These are phyloP conservation scores for Dicaeum eximium DNA, from an alignment of 2,113 vertebrate genomes.

Conservation along the genomic window DNA sequence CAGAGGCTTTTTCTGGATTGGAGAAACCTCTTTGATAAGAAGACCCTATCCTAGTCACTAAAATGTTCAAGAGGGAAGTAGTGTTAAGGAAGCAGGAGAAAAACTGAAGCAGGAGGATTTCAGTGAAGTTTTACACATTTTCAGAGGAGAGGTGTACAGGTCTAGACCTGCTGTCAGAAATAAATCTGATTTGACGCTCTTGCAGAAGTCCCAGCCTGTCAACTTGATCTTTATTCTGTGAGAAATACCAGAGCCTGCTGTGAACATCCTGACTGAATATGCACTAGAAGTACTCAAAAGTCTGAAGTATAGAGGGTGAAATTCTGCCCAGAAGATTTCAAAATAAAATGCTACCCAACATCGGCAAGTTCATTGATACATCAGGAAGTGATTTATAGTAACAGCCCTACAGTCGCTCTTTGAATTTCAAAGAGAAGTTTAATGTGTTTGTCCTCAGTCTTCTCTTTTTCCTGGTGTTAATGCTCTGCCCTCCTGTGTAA, in stretches of 20 bases:
- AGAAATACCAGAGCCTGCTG: slow-evolving; percentile 5
- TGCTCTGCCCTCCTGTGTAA: not conserved
- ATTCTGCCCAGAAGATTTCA: not conserved
- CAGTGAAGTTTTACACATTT: not conserved
- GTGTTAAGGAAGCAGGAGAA: not conserved
- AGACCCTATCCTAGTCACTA: not conserved
- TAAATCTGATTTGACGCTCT: not conserved
- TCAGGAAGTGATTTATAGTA: not conserved
- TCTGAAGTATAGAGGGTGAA: not conserved
- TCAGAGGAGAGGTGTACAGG: not conserved
- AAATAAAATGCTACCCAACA: not conserved
- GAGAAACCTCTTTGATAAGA: not conserved
- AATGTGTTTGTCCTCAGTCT: not conserved
- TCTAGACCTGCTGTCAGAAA: not conserved
- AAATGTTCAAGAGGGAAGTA: not conserved
- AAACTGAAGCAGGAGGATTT: not conserved
- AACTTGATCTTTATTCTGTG: slow-evolving; percentile 10
- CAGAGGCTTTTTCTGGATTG: not conserved
- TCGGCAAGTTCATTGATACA: not conserved
- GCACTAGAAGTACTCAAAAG: not conserved
- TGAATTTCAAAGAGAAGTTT: not conserved
- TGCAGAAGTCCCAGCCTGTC: not conserved
- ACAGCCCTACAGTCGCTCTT: not conserved
- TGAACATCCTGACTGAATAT: not conserved
- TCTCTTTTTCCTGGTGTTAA: not conserved